A percentile compares a stretch with the other conserved stretches of the same genome.
Evolutionary conservation across 2,797 vertebrate species (phyloP).

Genomic region (Thamnophis elegans): DNA sequence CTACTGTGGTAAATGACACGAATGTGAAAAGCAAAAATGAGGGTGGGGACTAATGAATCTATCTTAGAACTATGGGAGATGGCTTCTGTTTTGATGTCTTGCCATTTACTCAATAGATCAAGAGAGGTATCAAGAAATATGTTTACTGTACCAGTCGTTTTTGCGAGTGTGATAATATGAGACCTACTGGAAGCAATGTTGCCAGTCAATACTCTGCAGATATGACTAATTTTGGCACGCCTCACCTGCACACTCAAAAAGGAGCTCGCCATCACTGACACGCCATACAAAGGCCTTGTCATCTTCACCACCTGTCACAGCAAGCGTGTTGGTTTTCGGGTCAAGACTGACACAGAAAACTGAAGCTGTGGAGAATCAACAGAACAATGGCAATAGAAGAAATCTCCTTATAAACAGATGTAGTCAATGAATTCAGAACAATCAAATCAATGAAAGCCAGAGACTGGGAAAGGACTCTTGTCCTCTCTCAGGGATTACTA

Average conservation of each 20-base stretch:
- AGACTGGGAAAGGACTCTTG: neutral
- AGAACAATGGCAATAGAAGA: neutral
- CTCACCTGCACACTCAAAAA: constrained; percentile 90
- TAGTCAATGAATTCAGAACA: neutral
- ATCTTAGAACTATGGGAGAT: neutral
- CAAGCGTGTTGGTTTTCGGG: constrained; percentile 84
- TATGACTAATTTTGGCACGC: neutral
- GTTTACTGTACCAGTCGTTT: neutral
- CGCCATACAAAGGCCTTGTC: constrained; percentile 94
- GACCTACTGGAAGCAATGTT: neutral
- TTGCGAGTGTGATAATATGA: neutral
- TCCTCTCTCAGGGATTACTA: neutral
- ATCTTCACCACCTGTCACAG: constrained; percentile 90
- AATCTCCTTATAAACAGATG: accelerated
- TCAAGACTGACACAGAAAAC: constrained; percentile 94
- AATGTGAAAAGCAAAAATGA: neutral
- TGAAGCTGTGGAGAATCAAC: constrained; percentile 73
- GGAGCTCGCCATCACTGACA: constrained; percentile 85
- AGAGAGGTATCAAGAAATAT: neutral
- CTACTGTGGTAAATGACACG: neutral
- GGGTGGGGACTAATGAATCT: no score
- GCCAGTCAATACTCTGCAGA: neutral
- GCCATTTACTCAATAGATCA: neutral
- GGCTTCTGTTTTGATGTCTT: neutral
- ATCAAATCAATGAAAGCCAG: neutral